A percentile compares a stretch with the other conserved stretches of the same genome.
These are phyloP conservation scores for Myotis pilosus DNA, from an alignment of 2,797 vertebrate genomes.

Conservation along the genomic window DNA sequence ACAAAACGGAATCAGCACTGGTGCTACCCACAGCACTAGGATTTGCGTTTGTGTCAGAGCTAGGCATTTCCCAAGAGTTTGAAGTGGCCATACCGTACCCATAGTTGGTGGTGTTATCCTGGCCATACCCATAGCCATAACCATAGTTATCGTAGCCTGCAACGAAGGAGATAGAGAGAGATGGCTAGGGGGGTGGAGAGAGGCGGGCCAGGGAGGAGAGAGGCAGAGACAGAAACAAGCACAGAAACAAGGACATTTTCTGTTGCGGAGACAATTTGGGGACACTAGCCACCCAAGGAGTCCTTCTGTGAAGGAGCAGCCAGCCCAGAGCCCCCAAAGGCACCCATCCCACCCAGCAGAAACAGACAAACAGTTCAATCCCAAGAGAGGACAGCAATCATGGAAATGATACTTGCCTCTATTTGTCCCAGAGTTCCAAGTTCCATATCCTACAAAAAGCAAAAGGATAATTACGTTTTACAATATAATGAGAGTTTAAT, in stretches of 20 bases:
- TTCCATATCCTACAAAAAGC: slow-evolving; percentile 81
- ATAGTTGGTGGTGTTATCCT: slow-evolving; percentile 87
- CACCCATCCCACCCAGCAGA: not conserved
- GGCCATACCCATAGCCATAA: slow-evolving; percentile 89
- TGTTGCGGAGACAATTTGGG: slow-evolving; percentile 19
- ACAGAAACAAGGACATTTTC: slow-evolving; percentile 10
- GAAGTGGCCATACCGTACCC: slow-evolving; percentile 84
- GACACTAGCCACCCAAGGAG: not conserved
- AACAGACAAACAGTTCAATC: not conserved
- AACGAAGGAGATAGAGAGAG: slow-evolving; percentile 41
- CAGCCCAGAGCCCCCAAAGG: not conserved
- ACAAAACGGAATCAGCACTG: slow-evolving; percentile 89
- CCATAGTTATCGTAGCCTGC: slow-evolving; percentile 90
- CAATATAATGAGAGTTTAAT: not conserved
- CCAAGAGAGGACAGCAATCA: not conserved
- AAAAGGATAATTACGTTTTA: slow-evolving; percentile 19
- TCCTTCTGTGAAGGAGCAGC: not conserved
- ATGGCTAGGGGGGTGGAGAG: not conserved
- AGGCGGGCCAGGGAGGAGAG: not conserved
- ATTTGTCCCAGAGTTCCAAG: slow-evolving; percentile 83
- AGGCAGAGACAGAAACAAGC: not conserved
- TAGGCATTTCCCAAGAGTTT: slow-evolving; percentile 82
- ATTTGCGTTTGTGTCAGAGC: slow-evolving; percentile 81
- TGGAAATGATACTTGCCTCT: slow-evolving; percentile 79
- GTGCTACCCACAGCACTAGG: slow-evolving; percentile 84